A percentile compares a stretch with the other conserved stretches of the same genome.
Evolutionary conservation across 2,888 invertebrate genomes (phyloP).

Genomic region (Hedychridium roseum): DNA sequence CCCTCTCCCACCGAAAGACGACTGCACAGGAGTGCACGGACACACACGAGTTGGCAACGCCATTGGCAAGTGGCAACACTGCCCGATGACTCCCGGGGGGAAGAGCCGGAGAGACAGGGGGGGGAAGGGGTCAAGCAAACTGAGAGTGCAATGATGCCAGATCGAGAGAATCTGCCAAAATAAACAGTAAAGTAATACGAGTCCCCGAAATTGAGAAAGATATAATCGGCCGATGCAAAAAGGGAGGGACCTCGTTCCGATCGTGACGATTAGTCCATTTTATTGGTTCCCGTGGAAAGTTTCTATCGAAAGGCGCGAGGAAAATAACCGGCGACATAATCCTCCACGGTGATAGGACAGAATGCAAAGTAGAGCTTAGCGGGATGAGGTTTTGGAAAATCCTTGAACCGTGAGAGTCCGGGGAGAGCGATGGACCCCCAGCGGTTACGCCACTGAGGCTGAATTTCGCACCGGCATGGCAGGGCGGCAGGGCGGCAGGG

Average conservation of each 20-base stretch:
- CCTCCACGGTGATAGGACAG: background rate
- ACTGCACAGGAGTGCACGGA: no score
- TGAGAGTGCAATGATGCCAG: no score
- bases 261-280: background rate
- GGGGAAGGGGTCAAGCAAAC: no score
- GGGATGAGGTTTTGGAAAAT: background rate
- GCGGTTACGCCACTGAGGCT: slow-evolving; percentile 37
- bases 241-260: background rate
- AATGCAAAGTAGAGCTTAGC: background rate
- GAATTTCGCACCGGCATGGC: slow-evolving; percentile 40
- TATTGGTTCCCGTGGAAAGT: no score
- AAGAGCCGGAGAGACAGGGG: slow-evolving; percentile 22
- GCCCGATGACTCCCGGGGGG: slow-evolving; percentile 19
- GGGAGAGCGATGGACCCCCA: slow-evolving; percentile 19
- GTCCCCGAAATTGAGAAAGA: background rate
- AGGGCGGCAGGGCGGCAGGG: slow-evolving; percentile 9
- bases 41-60: slow-evolving; percentile 40
- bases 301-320: no score
- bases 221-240: background rate
- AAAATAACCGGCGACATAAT: no score
- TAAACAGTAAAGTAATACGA: background rate
- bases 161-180: no score
- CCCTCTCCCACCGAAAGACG: no score
- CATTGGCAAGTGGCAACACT: slow-evolving; percentile 42
- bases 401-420: background rate